Evolutionary conservation across 2,113 vertebrate genomes (phyloP), one percentile per base, ranked within the genome.

Genomic region (Murina feae): DNA sequence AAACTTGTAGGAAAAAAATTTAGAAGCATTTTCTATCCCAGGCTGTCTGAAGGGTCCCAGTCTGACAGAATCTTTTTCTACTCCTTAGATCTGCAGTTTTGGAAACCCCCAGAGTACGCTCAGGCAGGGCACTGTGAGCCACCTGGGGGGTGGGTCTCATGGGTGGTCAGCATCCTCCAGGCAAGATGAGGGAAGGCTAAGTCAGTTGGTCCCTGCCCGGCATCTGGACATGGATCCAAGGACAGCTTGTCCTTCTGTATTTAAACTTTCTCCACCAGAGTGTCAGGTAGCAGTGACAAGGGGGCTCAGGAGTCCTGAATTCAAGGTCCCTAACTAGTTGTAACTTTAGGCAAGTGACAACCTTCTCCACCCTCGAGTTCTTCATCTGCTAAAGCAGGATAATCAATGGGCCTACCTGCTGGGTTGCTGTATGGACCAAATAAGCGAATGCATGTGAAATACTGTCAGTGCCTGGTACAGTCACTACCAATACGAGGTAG

Each of bases 191-290:
- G 84, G 60, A 71, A 81, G 80, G 65, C 51, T 11, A 71, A 65
- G 35, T 58, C 88, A 90, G 90, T 66, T 23, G 89, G 95, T 89
- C 8, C 21, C 39, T 82, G 17, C 8, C 90, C 84, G 90, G 93
- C 94, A 89, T 82, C 51, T 89, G 92, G 95, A 92, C 88, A 66
- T 37, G n/a, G 20, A 76, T 37, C 79, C 65, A 63, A 94, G 94
- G 53, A 81, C 79, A 94, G 20, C 20, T 47, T 16, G 12, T 11
- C 5, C 7, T 90, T 92, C 42, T 78, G 4, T n/a, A 58, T 78
- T 78, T 20, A 69, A 69, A n/a, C 23, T 4, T 91, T 32, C 86
- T 39, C 55, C n/a, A 44, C 23, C 86, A 32, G 39, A 20, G 13
- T 55, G 0, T 66, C 4, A 5, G 2, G 14, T 17, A 49, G 7